Conservation (phyloP, 2,888 invertebrate species). For the Agonopterix subpropinquella region DNA sequence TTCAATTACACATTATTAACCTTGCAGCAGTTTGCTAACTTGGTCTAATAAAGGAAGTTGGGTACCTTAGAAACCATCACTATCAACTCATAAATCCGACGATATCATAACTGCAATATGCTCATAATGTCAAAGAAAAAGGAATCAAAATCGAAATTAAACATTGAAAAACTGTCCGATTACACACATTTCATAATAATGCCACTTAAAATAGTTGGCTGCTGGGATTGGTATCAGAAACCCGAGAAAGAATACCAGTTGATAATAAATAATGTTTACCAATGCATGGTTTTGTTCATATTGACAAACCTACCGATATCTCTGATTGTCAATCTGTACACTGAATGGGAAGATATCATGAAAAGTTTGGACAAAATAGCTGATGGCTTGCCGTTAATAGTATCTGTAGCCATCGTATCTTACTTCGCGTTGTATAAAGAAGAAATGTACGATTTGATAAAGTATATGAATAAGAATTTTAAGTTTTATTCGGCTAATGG, state of each 20-base stretch:
- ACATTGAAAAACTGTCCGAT: slow-evolving; percentile 22
- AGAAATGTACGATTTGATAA: slow-evolving; percentile 40
- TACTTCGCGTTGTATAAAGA: slow-evolving; percentile 44
- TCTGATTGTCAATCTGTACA: slow-evolving; percentile 40
- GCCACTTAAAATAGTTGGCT: slow-evolving; percentile 48
- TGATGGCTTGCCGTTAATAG: slow-evolving; percentile 45
- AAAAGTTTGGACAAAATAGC: slow-evolving; percentile 46
- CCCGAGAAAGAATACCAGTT: slow-evolving; percentile 24
- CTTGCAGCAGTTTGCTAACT: too few species aligned
- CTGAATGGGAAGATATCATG: slow-evolving; percentile 52
- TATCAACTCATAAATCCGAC: too few species aligned
- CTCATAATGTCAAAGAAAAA: not conserved
- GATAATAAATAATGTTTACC: slow-evolving; percentile 41
- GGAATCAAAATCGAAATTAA: slow-evolving; percentile 11
- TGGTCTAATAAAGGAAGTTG: too few species aligned
- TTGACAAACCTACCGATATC: slow-evolving; percentile 29
- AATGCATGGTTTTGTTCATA: slow-evolving; percentile 41
- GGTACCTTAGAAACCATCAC: too few species aligned
- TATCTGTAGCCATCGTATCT: slow-evolving; percentile 40
- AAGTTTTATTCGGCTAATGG: slow-evolving; percentile 55
- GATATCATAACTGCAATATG: too few species aligned
- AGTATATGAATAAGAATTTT: slow-evolving; percentile 49
- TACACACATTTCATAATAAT: slow-evolving; percentile 42
- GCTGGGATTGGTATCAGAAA: slow-evolving; percentile 52
- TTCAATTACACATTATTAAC: too few species aligned